Evolutionary conservation across 2,888 invertebrate genomes (phyloP), one percentile per base, ranked within the genome.

Genomic region (Drosophila demipolita): DNA sequence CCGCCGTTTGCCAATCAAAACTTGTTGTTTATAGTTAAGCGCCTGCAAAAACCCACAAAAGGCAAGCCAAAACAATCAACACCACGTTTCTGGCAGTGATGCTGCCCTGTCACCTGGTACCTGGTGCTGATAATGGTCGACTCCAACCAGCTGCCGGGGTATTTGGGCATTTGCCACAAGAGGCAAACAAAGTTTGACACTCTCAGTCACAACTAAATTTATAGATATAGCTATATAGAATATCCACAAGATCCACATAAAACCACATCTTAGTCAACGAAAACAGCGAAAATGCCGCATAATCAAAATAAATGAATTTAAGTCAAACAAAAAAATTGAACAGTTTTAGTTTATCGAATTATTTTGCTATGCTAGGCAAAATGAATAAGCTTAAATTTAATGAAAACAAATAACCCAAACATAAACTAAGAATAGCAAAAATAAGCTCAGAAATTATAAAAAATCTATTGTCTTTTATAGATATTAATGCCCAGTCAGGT

Each of bases 1-100:
- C 62, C 62, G 50, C 62, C 67, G 76, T 63, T 80, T 75, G 83
- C 87, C 87, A 87, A 84, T 84, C 83, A 84, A 82, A 87, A 87
- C 82, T 80, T 87, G 83, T 84, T 84, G 87, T 84, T 87, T 84
- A 78, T 55, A 79, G 80, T 75, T 87, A 82, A 83, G 87, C 87
- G 87, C 82, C 67, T 64, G 78, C n/a, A 67, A 75, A 81, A 78
- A 73, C 82, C 82, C 86, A 70, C 87, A 81, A 83, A 83, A 76
- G 69, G 73, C 73, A 80, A 69, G 78, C 75, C 79, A 79, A 78
- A 78, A 75, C 67, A 75, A 78, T 75, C 78, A 75, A 42, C 63
- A 57, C 49, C 64, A 66, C 63, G 61, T 55, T 66, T 71, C 66
- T 74, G 66, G 57, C 77, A 11, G 54, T 38, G 40, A 26, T 42